Conservation (phyloP, 2,797 vertebrate genomes). For the Telmatherina bonti region DNA sequence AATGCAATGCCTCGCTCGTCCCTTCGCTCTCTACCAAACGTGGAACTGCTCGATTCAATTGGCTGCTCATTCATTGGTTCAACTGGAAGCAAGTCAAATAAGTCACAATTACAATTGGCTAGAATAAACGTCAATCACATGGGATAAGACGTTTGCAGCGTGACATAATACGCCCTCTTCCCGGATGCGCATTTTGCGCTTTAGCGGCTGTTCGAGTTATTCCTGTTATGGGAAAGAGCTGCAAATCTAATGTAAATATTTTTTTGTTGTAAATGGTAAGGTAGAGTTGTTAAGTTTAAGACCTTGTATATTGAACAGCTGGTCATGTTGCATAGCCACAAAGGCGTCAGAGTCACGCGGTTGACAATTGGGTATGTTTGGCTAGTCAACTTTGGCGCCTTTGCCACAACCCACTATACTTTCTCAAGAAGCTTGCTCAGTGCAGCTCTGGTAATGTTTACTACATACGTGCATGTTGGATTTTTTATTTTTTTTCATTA, state of each 20-base stretch:
- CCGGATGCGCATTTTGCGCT: slow-evolving; percentile 25
- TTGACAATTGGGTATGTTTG: neutral
- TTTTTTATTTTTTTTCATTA: neutral
- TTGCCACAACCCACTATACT: slow-evolving; percentile 2
- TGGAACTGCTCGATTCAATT: slow-evolving; percentile 7
- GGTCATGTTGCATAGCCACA: neutral
- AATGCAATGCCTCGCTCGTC: slow-evolving; percentile 51
- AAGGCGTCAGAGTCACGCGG: neutral
- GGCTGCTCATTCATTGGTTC: slow-evolving; percentile 66
- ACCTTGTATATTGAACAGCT: neutral
- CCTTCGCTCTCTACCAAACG: slow-evolving; percentile 65
- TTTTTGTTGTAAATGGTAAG: neutral
- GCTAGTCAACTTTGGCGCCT: slow-evolving; percentile 72
- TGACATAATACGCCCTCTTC: neutral
- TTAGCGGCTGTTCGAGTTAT: slow-evolving; percentile 3
- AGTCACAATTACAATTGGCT: slow-evolving; percentile 47
- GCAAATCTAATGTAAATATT: neutral
- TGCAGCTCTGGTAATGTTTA: slow-evolving; percentile 21
- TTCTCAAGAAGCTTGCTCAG: neutral
- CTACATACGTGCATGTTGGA: too few relatives aligned
- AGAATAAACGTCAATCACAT: slow-evolving; percentile 43
- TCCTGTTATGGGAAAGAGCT: slow-evolving; percentile 10
- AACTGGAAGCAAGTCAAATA: neutral
- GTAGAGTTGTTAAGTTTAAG: neutral
- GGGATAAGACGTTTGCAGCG: neutral